Evolutionary conservation across 2,113 vertebrate species (phyloP).

Genomic region (Sminthopsis crassicaudata): DNA sequence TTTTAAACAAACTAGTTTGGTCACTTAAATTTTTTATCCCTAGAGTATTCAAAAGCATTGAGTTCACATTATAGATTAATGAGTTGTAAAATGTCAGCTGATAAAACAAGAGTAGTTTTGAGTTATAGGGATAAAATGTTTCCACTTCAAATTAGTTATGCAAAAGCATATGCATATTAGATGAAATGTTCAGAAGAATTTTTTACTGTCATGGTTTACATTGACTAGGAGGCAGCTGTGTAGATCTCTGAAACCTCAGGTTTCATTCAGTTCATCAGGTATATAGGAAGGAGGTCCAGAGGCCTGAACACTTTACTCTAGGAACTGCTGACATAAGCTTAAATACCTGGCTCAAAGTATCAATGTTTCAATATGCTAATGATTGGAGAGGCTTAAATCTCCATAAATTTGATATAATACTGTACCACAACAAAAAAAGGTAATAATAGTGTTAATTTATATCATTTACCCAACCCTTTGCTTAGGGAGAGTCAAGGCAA

Average conservation of each 20-base stretch:
- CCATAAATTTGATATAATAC: constrained; percentile 44
- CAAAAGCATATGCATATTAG: constrained; percentile 76
- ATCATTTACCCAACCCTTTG: constrained; percentile 44
- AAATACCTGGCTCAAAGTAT: constrained; percentile 4
- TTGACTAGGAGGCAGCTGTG: neutral
- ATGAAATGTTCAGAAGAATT: constrained; percentile 67
- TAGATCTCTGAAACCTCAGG: neutral
- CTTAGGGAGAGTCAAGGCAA: constrained; percentile 51
- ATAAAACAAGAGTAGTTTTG: constrained; percentile 81
- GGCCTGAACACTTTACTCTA: neutral
- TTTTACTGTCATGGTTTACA: constrained; percentile 37
- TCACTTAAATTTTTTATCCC: constrained; percentile 78
- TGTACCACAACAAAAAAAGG: constrained; percentile 20
- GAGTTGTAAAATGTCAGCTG: constrained; percentile 81
- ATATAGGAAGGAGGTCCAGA: constrained; percentile 5
- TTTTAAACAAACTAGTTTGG: constrained; percentile 73
- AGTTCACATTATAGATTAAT: constrained; percentile 80
- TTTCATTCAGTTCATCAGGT: neutral
- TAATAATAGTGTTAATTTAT: constrained; percentile 38
- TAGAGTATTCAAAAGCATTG: constrained; percentile 77
- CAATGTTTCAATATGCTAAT: constrained; percentile 57
- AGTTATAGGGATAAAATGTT: constrained; percentile 78
- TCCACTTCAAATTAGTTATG: constrained; percentile 81
- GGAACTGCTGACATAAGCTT: neutral
- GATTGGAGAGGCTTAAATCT: constrained; percentile 76